Evolutionary conservation across 1,140 invertebrate species (phyloP), one percentile per base, ranked within the genome.

Genomic region (Copidosoma floridanum): DNA sequence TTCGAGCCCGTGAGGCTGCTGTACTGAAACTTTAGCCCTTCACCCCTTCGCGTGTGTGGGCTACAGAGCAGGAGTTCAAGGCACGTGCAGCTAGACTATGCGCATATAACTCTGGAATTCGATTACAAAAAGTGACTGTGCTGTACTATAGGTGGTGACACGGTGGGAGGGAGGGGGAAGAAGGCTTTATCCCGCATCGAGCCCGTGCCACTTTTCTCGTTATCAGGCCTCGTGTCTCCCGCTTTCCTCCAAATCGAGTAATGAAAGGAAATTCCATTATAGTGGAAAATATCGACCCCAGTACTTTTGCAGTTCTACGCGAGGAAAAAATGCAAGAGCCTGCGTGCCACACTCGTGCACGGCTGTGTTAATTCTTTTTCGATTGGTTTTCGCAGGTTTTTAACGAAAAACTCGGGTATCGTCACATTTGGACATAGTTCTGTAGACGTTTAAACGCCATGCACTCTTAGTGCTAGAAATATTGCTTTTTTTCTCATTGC

Each of bases 31-130:
- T 35, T 51, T 51, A 51, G 35, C 6, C 18, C n/a, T n/a, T 47
- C 14, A n/a, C 16, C 4, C 11, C n/a, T n/a, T n/a, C n/a, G n/a
- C n/a, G n/a, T n/a, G n/a, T n/a, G n/a, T n/a, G n/a, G n/a, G n/a
- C n/a, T n/a, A n/a, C n/a, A n/a, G n/a, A n/a, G n/a, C n/a, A n/a
- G n/a, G n/a, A n/a, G n/a, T n/a, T n/a, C 4, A 7, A 32, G 21
- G 16, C 26, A 32, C 38, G 52, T 54, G 52, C 52, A 37, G n/a
- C 14, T n/a, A n/a, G 43, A 54, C 24, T 54, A n/a, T n/a, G 32
- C 52, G 41, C 52, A 27, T 43, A 54, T 43, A 54, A 54, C 38
- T 54, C 52, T 43, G 23, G 12, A 52, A 40, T 40, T 40, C 35
- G 35, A 52, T 52, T 54, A 54, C 52, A 54, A 41, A 54, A 54